Base-by-base conservation (phyloP, 2,888 invertebrate genomes). In the Antitype chi region DNA sequence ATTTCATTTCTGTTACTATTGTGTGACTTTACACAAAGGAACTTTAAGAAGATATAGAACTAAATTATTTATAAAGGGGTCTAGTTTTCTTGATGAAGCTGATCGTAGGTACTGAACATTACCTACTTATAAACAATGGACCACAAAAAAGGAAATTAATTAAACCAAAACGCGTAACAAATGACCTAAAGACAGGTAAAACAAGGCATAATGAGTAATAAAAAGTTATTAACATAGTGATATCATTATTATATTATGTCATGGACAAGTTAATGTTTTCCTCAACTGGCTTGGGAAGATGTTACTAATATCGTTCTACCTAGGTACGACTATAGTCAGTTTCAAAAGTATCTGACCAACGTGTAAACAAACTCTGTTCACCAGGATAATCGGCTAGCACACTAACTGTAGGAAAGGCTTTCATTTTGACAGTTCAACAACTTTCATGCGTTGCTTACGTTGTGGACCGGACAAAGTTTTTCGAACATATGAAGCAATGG, bases 221-320 rank as follows among this genome's bases (percentile, higher is more conserved):
- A 74, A 66, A 81, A 74, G 15, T 55, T 28, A 82, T 85, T 57
- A 82, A 62, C 28, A 57, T 70, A 72, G 43, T 75, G 70, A 67
- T 84, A 68, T 84, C 77, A 78, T 52, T 62, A 69, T n/a, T 25
- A 7, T 15, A 53, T 84, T 84, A 80, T 81, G 55, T 87, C 85
- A 85, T 77, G 66, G 64, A 55, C 47, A 55, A 66, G 53, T 63
- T 69, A 62, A 73, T 75, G 62, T 80, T 85, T 80, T 78, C 75
- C 67, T 75, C 28, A 52, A 80, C 57, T n/a, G 11, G 74, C 59
- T n/a, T 81, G 87, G 25, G 71, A 85, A 85, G 75, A 77, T 53
- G 53, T n/a, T 57, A 59, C 32, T 57, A 63, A 63, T 52, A 53
- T 49, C 13, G 32, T 57, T 72, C 9, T 47, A n/a, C 20, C 28